These are phyloP conservation scores for Brachionus manjavacas DNA, from an alignment of 1,140 invertebrate species.

Conservation along the genomic window DNA sequence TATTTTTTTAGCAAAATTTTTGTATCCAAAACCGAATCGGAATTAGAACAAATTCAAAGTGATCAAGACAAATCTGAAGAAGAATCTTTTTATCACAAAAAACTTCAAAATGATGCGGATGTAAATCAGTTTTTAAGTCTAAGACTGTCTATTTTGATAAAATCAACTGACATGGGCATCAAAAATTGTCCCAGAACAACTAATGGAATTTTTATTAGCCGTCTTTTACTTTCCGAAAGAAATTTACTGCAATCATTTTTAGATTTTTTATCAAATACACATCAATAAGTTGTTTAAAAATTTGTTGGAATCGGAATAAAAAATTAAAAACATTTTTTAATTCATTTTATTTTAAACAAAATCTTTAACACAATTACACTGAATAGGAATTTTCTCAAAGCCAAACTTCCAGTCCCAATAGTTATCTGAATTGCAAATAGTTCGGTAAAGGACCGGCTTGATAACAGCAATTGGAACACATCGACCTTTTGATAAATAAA, in stretches of 20 bases:
- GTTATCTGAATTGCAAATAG: background rate
- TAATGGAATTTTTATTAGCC: background rate
- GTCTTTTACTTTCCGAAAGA: background rate
- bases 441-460: background rate
- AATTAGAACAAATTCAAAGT: background rate
- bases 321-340: background rate
- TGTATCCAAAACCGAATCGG: background rate
- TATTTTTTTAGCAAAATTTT: conserved; percentile 13
- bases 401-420: conserved; percentile 12
- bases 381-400: background rate
- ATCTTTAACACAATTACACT: background rate
- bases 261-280: background rate
- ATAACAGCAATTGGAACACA: background rate
- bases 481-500: background rate
- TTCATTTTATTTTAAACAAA: background rate
- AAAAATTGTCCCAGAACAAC: background rate
- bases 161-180: background rate
- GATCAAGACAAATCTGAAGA: background rate
- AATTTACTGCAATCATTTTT: background rate
- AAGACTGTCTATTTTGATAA: conserved; percentile 14
- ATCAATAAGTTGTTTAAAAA: background rate
- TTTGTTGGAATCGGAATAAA: no score
- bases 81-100: background rate
- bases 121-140: background rate
- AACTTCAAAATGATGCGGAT: background rate